phyloP scores from a whole-genome alignment of 1,140 invertebrate species.

The Tetragonula clypearis region DNA sequence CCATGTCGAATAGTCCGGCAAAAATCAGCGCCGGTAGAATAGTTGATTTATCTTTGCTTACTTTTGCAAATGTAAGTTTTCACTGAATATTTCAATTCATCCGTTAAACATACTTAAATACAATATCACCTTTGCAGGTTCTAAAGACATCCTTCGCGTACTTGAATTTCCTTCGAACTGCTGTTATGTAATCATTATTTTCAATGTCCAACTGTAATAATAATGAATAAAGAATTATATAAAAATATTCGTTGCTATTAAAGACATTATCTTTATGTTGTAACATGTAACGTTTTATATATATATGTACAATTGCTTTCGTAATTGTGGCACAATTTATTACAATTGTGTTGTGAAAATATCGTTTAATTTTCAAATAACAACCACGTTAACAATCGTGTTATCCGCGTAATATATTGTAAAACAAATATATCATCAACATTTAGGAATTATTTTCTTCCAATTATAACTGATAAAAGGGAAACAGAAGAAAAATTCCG shows the following conservation, averaged over 20 bases:
- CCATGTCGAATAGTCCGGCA: conserved; percentile 47
- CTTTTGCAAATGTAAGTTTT: conserved; percentile 58
- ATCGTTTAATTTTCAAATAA: not conserved
- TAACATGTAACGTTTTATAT: not conserved
- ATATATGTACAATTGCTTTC: not conserved
- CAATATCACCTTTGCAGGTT: conserved; percentile 26
- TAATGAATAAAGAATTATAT: not conserved
- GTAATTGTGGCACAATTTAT: not conserved
- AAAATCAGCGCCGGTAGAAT: conserved; percentile 63
- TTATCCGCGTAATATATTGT: not conserved
- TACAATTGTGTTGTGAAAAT: not conserved
- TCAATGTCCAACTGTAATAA: not conserved
- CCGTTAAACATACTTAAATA: not conserved
- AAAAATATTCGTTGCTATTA: not conserved
- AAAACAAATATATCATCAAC: not conserved
- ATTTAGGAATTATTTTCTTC: not conserved
- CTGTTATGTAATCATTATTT: conserved; percentile 22
- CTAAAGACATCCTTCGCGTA: conserved; percentile 57
- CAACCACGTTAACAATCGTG: not conserved
- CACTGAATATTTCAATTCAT: not conserved
- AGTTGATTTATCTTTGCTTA: conserved; percentile 56
- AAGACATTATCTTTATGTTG: not conserved
- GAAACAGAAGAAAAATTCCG: not conserved
- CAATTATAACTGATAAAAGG: not conserved
- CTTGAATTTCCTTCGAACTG: conserved; percentile 49